Evolutionary conservation across 2,888 invertebrate genomes (phyloP), one percentile per base, ranked within the genome.

Genomic region (Carterocephalus palaemon): DNA sequence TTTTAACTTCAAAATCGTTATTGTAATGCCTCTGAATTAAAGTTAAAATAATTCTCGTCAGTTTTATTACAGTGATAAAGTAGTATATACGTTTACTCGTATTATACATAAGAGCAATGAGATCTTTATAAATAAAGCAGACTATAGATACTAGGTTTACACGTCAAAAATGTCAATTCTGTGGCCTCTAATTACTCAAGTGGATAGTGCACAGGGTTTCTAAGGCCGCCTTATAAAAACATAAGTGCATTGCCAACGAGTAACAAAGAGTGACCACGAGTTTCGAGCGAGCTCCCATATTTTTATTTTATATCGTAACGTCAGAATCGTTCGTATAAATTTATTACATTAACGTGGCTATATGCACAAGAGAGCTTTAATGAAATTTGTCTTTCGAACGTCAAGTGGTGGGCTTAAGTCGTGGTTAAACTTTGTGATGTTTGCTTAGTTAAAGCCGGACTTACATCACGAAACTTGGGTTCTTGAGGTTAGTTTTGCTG

Each of bases 371-470:
- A 49, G 50, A 56, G 60, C 46, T 64, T 66, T 61, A 62, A 67
- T 66, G 64, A 68, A 72, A 69, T 72, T 67, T 64, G 63, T 70
- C 65, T 62, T 57, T 63, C 50, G 58, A 60, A 58, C 56, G 61
- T 67, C 54, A 67, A 69, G 70, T 67, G 64, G 59, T 53, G 55
- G 61, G 57, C 53, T 61, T 70, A 70, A 73, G 71, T 71, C 64
- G 60, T 57, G 64, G 70, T 68, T 70, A 71, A 63, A 75, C 70
- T 73, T 69, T 65, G 66, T 64, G 60, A 59, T 55, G 60, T 62
- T 75, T 78, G 75, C 77, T 78, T 77, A 59, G 49, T 57, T 72
- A 70, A 70, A 67, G 62, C 64, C 19, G n/a, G n/a, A n/a, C n/a
- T n/a, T n/a, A n/a, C n/a, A n/a, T n/a, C n/a, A n/a, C n/a, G n/a